These are phyloP conservation scores for Hozukius guyotensis DNA, from an alignment of 2,797 vertebrate species.

Conservation along the genomic window DNA sequence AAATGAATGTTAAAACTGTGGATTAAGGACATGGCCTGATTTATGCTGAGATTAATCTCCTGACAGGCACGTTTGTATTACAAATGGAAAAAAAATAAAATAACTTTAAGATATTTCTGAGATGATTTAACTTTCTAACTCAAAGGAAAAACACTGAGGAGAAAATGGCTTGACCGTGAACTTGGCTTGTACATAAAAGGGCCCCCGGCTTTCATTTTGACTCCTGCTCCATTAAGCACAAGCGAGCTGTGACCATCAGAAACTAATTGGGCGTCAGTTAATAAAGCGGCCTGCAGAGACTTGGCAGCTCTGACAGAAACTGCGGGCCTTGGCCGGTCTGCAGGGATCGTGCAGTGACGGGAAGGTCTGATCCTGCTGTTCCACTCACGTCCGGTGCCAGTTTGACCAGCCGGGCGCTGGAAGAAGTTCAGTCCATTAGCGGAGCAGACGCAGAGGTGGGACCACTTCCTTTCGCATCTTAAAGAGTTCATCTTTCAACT, in stretches of 20 bases:
- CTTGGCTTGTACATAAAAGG: conserved; percentile 65
- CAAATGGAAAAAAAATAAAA: background rate
- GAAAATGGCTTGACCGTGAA: conserved; percentile 45
- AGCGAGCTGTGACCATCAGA: conserved; percentile 69
- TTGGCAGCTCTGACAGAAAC: conserved; percentile 50
- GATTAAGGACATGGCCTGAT: conserved; percentile 65
- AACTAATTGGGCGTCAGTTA: conserved; percentile 77
- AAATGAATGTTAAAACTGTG: conserved; percentile 58
- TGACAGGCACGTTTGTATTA: conserved; percentile 40
- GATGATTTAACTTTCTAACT: conserved; percentile 42
- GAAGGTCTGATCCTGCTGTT: conserved; percentile 54
- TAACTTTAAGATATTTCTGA: conserved; percentile 4
- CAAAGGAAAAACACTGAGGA: background rate
- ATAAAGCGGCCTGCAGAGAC: conserved; percentile 61
- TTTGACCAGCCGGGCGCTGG: conserved; percentile 55
- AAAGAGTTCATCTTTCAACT: conserved; percentile 48
- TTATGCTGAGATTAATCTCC: conserved; percentile 56
- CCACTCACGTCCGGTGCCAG: conserved; percentile 49
- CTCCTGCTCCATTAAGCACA: conserved; percentile 66
- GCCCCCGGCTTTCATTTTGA: conserved; percentile 49
- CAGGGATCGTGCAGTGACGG: conserved; percentile 39
- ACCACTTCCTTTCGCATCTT: conserved; percentile 48
- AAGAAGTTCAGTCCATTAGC: conserved; percentile 57
- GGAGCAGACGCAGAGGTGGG: conserved; percentile 41
- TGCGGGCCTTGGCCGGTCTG: conserved; percentile 50